phyloP scores from a whole-genome alignment of 2,797 vertebrate species.

The Gymnocypris eckloni region DNA sequence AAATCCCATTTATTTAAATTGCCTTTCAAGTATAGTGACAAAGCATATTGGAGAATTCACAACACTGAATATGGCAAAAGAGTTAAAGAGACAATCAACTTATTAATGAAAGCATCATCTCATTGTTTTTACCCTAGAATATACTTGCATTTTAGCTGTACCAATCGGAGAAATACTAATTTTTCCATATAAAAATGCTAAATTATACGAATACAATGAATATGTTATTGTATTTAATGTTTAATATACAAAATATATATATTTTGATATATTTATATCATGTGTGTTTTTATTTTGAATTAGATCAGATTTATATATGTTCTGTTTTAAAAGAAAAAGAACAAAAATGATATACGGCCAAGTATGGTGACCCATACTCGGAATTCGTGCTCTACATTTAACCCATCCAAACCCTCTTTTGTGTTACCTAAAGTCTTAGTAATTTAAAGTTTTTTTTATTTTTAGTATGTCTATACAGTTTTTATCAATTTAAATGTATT shows the following conservation, averaged over 20 bases:
- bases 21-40: neutral
- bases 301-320: neutral
- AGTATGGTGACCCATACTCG: no score
- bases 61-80: neutral
- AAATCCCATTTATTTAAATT: neutral
- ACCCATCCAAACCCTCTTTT: no score
- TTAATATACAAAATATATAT: no score
- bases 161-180: neutral
- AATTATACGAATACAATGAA: neutral
- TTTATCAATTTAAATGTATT: no score
- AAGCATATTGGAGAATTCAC: neutral
- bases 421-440: neutral
- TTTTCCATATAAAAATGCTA: neutral
- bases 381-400: no score
- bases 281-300: no score
- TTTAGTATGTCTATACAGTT: no score
- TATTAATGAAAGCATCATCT: neutral
- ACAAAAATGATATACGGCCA: no score
- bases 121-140: neutral
- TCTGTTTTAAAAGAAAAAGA: neutral
- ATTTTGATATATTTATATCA: no score
- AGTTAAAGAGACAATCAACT: neutral
- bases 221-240: neutral
- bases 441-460: no score
- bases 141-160: neutral